phyloP scores from a whole-genome alignment of 1,140 invertebrate species.

The Diorhabda elongata region DNA sequence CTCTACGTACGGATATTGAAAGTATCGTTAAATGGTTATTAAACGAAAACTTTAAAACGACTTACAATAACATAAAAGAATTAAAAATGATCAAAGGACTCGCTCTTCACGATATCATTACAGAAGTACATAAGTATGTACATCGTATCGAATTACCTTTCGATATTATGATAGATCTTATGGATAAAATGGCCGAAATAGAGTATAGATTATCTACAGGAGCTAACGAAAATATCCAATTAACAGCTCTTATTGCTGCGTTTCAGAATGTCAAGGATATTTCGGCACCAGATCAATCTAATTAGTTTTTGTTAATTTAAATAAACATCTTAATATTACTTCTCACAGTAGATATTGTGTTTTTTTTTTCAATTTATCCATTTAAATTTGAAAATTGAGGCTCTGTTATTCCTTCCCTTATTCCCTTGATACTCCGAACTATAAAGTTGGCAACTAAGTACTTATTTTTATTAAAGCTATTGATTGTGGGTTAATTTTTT shows the following conservation, averaged over 20 bases:
- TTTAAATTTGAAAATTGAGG: too few relatives aligned
- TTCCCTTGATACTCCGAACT: too few relatives aligned
- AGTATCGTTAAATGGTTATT: conserved; percentile 85
- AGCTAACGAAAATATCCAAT: conserved; percentile 77
- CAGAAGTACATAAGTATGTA: conserved; percentile 79
- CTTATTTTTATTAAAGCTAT: too few relatives aligned
- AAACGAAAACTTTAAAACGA: conserved; percentile 75
- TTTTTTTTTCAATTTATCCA: too few relatives aligned
- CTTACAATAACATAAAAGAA: conserved; percentile 80
- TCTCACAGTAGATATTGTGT: too few relatives aligned
- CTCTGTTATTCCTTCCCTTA: too few relatives aligned
- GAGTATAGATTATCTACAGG: conserved; percentile 74
- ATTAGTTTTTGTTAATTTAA: background rate
- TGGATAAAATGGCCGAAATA: conserved; percentile 78
- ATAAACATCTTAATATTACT: too few relatives aligned
- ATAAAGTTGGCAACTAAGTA: too few relatives aligned
- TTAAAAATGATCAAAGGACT: conserved; percentile 84
- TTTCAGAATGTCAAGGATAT: conserved; percentile 69
- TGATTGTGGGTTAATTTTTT: too few relatives aligned
- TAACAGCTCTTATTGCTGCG: conserved; percentile 74
- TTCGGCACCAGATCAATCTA: conserved; percentile 19
- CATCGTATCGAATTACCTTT: conserved; percentile 82
- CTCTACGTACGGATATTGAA: conserved; percentile 83
- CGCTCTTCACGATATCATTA: conserved; percentile 84
- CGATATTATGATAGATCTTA: conserved; percentile 65